Evolutionary conservation across 2,113 vertebrate genomes (phyloP).

Genomic region (Onychostruthus taczanowskii): DNA sequence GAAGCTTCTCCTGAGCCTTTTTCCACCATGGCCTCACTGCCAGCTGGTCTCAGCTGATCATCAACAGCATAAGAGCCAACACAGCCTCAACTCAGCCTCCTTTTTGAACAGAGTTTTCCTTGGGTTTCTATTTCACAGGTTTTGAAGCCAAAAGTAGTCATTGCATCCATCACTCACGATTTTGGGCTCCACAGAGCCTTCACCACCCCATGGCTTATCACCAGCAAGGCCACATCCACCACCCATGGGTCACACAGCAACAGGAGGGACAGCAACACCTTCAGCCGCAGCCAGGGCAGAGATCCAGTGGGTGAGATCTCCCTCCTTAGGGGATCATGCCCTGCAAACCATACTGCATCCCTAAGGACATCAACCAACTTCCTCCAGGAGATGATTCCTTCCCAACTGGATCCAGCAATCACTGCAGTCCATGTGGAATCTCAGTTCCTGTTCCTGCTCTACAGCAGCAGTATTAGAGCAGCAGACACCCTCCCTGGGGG

Average conservation of each 20-base stretch:
- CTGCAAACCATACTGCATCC: fast-evolving
- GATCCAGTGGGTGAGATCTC: neutral
- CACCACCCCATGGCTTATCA: neutral
- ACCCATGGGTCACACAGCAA: fast-evolving
- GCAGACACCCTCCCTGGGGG: neutral
- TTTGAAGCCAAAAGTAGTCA: neutral
- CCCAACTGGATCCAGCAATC: neutral
- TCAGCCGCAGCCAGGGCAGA: neutral
- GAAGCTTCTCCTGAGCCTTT: neutral
- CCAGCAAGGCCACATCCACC: neutral
- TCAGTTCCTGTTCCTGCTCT: neutral
- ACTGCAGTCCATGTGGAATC: neutral
- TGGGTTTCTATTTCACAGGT: neutral
- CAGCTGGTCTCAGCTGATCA: neutral
- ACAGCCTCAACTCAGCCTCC: neutral
- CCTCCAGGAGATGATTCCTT: neutral
- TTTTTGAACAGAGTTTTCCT: neutral
- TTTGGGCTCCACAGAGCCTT: neutral
- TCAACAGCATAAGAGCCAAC: neutral
- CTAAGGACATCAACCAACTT: neutral
- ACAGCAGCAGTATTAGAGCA: neutral
- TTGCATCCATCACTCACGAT: fast-evolving
- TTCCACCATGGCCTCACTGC: fast-evolving
- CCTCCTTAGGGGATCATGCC: neutral
- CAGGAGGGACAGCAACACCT: neutral